These are phyloP conservation scores for Spilosoma lubricipeda DNA, from an alignment of 2,888 invertebrate species.

Conservation along the genomic window DNA sequence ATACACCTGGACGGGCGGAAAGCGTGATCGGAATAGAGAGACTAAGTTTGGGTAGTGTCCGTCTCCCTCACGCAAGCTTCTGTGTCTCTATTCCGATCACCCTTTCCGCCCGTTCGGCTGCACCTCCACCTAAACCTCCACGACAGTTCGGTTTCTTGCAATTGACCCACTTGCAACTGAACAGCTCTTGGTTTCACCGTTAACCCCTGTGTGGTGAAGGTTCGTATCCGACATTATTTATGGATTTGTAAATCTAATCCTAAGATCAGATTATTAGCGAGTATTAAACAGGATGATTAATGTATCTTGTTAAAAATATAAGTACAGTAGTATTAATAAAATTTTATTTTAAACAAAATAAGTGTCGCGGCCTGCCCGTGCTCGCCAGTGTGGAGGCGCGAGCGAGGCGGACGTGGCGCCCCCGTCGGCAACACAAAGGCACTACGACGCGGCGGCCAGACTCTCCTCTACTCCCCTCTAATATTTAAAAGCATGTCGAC, in stretches of 20 bases:
- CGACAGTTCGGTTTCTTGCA: no score
- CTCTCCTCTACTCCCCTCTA: conserved; percentile 44
- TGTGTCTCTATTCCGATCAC: no score
- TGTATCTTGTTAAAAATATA: conserved; percentile 35
- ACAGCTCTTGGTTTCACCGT: no score
- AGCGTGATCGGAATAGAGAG: no score
- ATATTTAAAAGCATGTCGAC: conserved; percentile 56
- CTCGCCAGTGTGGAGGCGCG: conserved; percentile 55
- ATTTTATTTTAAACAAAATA: conserved; percentile 84
- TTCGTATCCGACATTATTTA: not conserved
- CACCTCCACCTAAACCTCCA: no score
- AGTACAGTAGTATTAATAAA: conserved; percentile 69
- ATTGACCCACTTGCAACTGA: not conserved
- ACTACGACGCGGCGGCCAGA: conserved; percentile 24
- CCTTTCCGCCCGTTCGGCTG: no score
- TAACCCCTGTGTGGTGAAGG: no score
- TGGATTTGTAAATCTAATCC: not conserved
- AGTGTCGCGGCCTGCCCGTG: conserved; percentile 74
- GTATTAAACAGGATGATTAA: conserved; percentile 1
- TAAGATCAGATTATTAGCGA: no score
- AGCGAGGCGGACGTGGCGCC: conserved; percentile 58
- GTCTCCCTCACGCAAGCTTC: no score
- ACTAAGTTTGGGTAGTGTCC: no score
- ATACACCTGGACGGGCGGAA: no score
- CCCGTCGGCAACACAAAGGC: conserved; percentile 32